Conservation (phyloP, 1,140 invertebrate species). For the Delia radicum region DNA sequence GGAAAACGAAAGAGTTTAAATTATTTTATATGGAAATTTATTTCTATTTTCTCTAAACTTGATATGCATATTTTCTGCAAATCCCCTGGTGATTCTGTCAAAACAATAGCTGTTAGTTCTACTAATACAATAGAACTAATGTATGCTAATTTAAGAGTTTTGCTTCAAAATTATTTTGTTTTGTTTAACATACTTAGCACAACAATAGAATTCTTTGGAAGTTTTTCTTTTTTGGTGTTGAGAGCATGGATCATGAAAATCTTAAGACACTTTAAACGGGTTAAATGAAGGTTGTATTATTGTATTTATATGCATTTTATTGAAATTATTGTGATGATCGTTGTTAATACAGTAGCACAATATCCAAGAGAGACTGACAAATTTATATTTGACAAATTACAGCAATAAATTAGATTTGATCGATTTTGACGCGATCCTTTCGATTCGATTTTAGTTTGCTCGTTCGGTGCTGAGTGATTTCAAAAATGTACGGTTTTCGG, state of each 20-base stretch:
- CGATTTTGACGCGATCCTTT: no score
- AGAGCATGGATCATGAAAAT: background rate
- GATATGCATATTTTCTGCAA: background rate
- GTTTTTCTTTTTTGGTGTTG: background rate
- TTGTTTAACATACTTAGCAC: slow-evolving; percentile 1
- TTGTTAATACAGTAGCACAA: background rate
- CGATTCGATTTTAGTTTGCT: no score
- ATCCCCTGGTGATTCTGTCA: slow-evolving; percentile 7
- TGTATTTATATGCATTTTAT: background rate
- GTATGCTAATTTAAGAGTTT: slow-evolving; percentile 15
- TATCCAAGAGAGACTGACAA: no score
- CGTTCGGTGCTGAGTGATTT: no score
- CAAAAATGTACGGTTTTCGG: no score
- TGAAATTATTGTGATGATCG: background rate
- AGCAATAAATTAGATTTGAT: no score
- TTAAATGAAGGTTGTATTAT: background rate
- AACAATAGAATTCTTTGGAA: slow-evolving; percentile 2
- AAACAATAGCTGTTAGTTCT: background rate
- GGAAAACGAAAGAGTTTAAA: background rate
- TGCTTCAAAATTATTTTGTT: slow-evolving; percentile 22
- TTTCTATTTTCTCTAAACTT: background rate
- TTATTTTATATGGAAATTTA: slow-evolving; percentile 12
- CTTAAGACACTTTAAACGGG: background rate
- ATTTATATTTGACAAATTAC: no score
- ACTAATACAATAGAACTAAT: background rate